Evolutionary conservation across 2,797 vertebrate species (phyloP).

Genomic region (Oreochromis mossambicus): DNA sequence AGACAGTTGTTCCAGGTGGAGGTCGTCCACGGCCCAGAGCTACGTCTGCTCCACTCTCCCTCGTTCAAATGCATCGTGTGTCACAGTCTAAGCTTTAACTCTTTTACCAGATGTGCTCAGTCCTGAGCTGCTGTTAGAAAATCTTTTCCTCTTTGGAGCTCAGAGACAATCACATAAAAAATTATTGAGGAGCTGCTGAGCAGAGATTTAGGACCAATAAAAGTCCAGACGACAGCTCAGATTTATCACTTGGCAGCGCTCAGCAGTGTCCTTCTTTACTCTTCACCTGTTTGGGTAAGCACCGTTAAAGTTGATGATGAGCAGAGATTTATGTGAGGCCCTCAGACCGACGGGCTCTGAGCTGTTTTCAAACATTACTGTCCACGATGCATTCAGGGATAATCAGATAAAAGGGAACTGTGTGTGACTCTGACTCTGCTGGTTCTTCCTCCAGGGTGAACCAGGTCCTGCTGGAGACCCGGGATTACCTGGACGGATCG

Average conservation of each 20-base stretch:
- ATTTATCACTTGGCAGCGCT: not conserved
- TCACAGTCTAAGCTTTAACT: not conserved
- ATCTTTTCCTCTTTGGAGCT: not conserved
- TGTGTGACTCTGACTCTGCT: not conserved
- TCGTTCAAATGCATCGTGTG: not conserved
- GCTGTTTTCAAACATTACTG: not conserved
- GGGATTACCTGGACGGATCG: slow-evolving; percentile 72
- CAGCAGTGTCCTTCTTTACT: not conserved
- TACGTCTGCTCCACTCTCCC: not conserved
- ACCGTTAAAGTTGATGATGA: not conserved
- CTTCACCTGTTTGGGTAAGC: not conserved
- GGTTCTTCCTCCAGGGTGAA: slow-evolving; percentile 67
- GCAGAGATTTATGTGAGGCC: not conserved
- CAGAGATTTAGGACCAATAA: not conserved
- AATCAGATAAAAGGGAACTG: not conserved
- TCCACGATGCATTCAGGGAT: not conserved
- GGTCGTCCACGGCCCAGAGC: not conserved
- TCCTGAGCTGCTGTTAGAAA: not conserved
- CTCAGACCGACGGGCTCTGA: not conserved
- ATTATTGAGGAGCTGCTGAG: accelerated
- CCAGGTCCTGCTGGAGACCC: slow-evolving; percentile 67
- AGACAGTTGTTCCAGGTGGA: not conserved
- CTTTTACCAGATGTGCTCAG: not conserved
- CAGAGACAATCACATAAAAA: not conserved
- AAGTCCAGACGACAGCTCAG: not conserved